phyloP scores from a whole-genome alignment of 2,888 invertebrate species.

The Dicycla oo region DNA sequence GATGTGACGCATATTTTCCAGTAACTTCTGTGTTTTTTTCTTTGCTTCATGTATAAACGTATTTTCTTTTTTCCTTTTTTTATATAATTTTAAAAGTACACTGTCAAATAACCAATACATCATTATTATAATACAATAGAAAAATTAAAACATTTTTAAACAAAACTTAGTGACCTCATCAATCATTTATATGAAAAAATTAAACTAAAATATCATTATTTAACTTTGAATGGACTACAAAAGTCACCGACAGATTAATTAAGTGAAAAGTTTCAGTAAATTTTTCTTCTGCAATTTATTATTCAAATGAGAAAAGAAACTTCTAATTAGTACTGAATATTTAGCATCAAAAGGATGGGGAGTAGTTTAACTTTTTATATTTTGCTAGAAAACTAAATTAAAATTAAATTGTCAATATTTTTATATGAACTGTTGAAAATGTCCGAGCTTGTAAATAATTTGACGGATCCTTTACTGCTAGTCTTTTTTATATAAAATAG shows the following conservation, averaged over 20 bases:
- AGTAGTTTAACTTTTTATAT: background rate
- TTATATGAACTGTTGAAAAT: background rate
- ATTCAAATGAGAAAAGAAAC: conserved; percentile 46
- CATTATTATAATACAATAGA: conserved; percentile 28
- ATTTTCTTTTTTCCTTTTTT: background rate
- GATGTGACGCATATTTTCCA: too few species aligned
- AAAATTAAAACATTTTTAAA: conserved; percentile 10
- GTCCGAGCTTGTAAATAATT: background rate
- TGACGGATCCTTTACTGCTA: background rate
- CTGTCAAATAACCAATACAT: conserved; percentile 12
- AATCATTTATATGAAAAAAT: conserved; percentile 44
- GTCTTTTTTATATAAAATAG: background rate
- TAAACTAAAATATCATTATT: conserved; percentile 23
- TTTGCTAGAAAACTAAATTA: background rate
- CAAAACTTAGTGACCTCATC: conserved; percentile 31
- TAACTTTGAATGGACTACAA: conserved; percentile 43
- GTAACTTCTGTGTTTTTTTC: background rate
- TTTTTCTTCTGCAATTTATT: conserved; percentile 47
- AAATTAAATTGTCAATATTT: background rate
- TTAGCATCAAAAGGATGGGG: conserved; percentile 30
- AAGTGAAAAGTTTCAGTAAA: conserved; percentile 39
- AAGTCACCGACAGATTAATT: conserved; percentile 46
- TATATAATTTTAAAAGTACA: background rate
- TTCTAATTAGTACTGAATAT: conserved; percentile 45
- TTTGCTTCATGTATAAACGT: background rate